phyloP scores from a whole-genome alignment of 2,888 invertebrate species.

The Trisateles emortualis region DNA sequence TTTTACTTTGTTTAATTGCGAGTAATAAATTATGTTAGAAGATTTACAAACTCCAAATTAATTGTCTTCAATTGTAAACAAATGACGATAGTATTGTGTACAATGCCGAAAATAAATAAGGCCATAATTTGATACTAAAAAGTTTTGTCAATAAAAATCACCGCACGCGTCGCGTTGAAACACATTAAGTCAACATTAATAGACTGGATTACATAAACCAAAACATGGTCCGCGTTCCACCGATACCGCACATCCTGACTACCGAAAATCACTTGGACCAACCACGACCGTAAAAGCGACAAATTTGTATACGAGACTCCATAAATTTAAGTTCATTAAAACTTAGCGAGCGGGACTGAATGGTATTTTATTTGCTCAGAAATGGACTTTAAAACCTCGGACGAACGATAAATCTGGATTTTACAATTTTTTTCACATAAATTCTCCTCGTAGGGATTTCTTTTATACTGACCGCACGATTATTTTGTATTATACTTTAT shows the following conservation, averaged over 20 bases:
- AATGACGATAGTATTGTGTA: constrained; percentile 23
- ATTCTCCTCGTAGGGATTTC: constrained; percentile 62
- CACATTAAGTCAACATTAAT: constrained; percentile 67
- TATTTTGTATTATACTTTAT: constrained; percentile 67
- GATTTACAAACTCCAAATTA: constrained; percentile 21
- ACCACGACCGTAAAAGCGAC: constrained; percentile 73
- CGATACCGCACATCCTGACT: constrained; percentile 62
- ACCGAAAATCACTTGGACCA: constrained; percentile 65
- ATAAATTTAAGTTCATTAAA: constrained; percentile 82
- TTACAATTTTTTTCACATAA: constrained; percentile 61
- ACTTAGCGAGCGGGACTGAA: constrained; percentile 60
- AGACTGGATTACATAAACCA: constrained; percentile 69
- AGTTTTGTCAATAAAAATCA: constrained; percentile 51
- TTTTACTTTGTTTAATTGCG: background rate
- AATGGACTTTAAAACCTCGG: constrained; percentile 62
- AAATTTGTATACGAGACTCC: constrained; percentile 69
- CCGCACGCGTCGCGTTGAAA: constrained; percentile 37
- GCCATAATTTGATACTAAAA: constrained; percentile 42
- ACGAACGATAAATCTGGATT: constrained; percentile 51
- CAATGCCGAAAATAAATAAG: constrained; percentile 38
- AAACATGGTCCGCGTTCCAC: constrained; percentile 63
- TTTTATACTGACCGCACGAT: constrained; percentile 57
- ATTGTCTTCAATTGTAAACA: constrained; percentile 21
- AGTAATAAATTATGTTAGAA: constrained; percentile 12
- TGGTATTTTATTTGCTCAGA: constrained; percentile 62